Percentiles rank a stretch among this genome's conserved stretches.
phyloP scores from a whole-genome alignment of 2,888 invertebrate genomes.

The Himalopsyche kuldschensis region DNA sequence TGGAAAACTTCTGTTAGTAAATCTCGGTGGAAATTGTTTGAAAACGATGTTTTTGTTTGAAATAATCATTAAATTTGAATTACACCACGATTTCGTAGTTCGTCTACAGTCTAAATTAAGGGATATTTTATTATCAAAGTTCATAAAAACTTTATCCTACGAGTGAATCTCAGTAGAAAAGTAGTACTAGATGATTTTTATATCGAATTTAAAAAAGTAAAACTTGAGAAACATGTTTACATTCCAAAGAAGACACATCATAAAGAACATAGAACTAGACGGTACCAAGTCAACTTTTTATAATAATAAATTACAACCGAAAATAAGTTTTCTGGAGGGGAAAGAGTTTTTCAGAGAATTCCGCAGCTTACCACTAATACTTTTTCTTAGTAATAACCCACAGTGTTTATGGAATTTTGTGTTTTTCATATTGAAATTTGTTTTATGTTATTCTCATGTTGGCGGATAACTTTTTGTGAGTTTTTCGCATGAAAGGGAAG shows the following conservation, averaged over 20 bases:
- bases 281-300: slow-evolving; percentile 15
- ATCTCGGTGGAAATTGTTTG: too few relatives aligned
- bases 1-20: too few relatives aligned
- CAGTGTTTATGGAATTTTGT: not conserved
- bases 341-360: slow-evolving; percentile 14
- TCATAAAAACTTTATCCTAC: too few relatives aligned
- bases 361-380: not conserved
- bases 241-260: not conserved
- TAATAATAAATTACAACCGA: slow-evolving; percentile 21
- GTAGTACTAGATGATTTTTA: too few relatives aligned
- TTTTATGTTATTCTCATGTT: not conserved
- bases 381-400: not conserved
- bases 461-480: not conserved
- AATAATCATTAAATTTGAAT: too few relatives aligned
- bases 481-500: not conserved
- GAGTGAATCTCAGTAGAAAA: too few relatives aligned
- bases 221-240: not conserved
- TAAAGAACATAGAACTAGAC: not conserved
- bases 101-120: too few relatives aligned
- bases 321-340: slow-evolving; percentile 8
- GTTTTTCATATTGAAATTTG: not conserved
- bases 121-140: too few relatives aligned
- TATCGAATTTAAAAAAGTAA: too few relatives aligned
- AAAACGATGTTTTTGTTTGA: too few relatives aligned
- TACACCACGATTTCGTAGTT: too few relatives aligned